Evolutionary conservation across 2,113 vertebrate species (phyloP).

Genomic region (Scomber japonicus): DNA sequence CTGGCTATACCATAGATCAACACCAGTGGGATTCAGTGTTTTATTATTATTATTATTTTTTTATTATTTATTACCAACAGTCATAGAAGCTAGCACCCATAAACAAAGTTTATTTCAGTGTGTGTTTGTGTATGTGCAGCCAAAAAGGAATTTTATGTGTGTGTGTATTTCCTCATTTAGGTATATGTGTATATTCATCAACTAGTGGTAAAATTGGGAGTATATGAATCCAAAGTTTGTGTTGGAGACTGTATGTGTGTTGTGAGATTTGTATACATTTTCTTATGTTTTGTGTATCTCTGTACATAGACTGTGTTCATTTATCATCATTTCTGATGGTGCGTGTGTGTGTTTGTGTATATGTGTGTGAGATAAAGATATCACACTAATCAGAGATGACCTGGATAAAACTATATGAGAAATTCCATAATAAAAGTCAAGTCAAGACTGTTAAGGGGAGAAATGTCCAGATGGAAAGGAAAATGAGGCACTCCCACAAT

Average conservation of each 20-base stretch:
- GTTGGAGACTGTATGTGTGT: neutral
- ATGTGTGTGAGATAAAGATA: slow-evolving; percentile 25
- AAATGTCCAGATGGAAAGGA: neutral
- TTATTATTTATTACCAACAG: slow-evolving; percentile 40
- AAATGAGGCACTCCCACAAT: neutral
- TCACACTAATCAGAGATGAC: slow-evolving; percentile 44
- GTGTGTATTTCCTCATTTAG: neutral
- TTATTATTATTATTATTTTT: slow-evolving; percentile 30
- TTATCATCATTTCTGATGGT: slow-evolving; percentile 1
- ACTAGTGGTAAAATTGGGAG: neutral
- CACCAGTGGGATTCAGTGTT: slow-evolving; percentile 27
- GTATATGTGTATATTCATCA: neutral
- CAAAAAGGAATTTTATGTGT: neutral
- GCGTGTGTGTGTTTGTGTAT: neutral
- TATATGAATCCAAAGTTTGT: slow-evolving; percentile 11
- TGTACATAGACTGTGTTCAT: slow-evolving; percentile 2
- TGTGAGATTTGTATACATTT: slow-evolving; percentile 33
- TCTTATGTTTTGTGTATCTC: neutral
- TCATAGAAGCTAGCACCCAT: slow-evolving; percentile 18
- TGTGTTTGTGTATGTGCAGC: neutral
- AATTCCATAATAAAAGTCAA: slow-evolving; percentile 1
- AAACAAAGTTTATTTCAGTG: slow-evolving; percentile 42
- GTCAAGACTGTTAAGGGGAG: neutral
- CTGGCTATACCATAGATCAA: slow-evolving; percentile 41
- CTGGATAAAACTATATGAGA: slow-evolving; percentile 39